phyloP scores from a whole-genome alignment of 1,140 invertebrate genomes.

The Nasonia longicornis region DNA sequence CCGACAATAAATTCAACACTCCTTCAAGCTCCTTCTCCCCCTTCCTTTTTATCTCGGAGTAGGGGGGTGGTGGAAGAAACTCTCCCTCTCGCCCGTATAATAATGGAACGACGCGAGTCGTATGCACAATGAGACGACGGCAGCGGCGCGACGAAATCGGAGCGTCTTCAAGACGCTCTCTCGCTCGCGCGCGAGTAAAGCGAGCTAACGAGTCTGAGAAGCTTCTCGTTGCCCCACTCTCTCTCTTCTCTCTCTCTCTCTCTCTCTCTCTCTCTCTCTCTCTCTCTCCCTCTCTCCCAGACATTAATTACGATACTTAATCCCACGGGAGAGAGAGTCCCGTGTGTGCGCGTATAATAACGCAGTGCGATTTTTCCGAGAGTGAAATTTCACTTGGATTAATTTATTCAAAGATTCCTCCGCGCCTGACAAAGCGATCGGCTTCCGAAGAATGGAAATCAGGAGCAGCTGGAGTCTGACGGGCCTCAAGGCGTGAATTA shows the following conservation, averaged over 20 bases:
- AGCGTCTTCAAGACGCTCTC: background rate
- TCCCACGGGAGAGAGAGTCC: slow-evolving; percentile 45
- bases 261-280: slow-evolving; percentile 1
- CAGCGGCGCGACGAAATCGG: slow-evolving; percentile 23
- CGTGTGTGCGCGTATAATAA: background rate
- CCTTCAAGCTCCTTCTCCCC: background rate
- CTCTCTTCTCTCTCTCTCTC: background rate
- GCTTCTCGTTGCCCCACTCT: slow-evolving; percentile 14
- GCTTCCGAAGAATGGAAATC: background rate
- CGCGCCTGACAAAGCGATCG: background rate
- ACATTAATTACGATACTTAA: slow-evolving; percentile 68
- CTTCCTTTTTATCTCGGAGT: background rate
- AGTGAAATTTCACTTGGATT: background rate
- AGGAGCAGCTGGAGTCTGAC: background rate
- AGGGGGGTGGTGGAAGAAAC: background rate
- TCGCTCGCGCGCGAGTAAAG: background rate
- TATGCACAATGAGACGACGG: background rate
- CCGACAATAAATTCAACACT: slow-evolving; percentile 2
- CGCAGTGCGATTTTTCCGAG: background rate
- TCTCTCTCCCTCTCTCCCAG: slow-evolving; percentile 37
- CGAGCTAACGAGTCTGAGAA: slow-evolving; percentile 42
- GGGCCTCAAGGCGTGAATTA: background rate
- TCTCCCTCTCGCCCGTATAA: slow-evolving; percentile 1
- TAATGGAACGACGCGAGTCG: background rate
- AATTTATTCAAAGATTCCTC: background rate